phyloP scores from a whole-genome alignment of 2,888 invertebrate species.

The Scaptomyza cyrtandrae region DNA sequence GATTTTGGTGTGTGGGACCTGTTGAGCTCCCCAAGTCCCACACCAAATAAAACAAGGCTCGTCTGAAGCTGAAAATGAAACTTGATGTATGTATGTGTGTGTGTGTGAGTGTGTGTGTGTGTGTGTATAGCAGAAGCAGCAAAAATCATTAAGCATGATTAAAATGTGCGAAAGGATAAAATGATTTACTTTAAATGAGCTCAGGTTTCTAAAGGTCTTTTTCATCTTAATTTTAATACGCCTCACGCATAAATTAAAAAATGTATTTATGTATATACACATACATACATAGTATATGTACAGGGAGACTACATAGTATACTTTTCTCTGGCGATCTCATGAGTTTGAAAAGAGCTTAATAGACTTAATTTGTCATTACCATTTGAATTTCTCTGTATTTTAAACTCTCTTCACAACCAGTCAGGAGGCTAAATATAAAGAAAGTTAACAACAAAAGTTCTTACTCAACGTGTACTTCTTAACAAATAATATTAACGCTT shows the following conservation, averaged over 20 bases:
- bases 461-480: too few relatives aligned
- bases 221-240: neutral
- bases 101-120: too few relatives aligned
- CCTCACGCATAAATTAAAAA: neutral
- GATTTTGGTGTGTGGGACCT: slow-evolving; percentile 35
- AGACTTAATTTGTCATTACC: slow-evolving; percentile 1
- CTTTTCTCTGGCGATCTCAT: neutral
- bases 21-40: slow-evolving; percentile 31
- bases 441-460: too few relatives aligned
- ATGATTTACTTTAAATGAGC: slow-evolving; percentile 51
- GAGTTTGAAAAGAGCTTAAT: neutral
- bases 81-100: neutral
- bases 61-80: slow-evolving; percentile 15
- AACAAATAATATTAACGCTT: too few relatives aligned
- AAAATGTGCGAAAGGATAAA: slow-evolving; percentile 73
- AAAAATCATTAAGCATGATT: slow-evolving; percentile 62
- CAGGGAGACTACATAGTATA: too few relatives aligned
- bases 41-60: slow-evolving; percentile 26
- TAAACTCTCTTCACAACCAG: too few relatives aligned
- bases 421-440: too few relatives aligned
- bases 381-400: neutral
- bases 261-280: too few relatives aligned
- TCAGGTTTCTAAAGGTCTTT: slow-evolving; percentile 7
- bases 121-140: slow-evolving; percentile 21
- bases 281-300: too few relatives aligned